Base-by-base conservation (phyloP, 2,888 invertebrate genomes). In the Macaria notata region DNA sequence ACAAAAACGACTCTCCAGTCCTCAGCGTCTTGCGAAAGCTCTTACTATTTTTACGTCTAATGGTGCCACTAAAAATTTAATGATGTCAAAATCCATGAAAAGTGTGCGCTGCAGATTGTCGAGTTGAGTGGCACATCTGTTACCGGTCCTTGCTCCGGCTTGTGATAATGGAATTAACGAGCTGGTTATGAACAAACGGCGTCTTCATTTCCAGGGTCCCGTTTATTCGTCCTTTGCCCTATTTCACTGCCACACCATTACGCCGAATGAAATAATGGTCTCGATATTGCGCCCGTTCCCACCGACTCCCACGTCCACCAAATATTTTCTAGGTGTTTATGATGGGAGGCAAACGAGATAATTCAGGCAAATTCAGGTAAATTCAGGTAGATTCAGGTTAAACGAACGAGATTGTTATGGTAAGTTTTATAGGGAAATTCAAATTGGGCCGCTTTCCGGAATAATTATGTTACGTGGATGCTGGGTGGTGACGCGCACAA, bases 121-220 rank as follows among this genome's bases (percentile, higher is more conserved):
- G 78, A 81, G 79, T 82, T 73, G 78, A 83, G 82, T 76, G 76
- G 82, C 86, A 83, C 89, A 88, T 90, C 89, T 90, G 89, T 86
- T 87, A 83, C 88, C 83, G 78, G 80, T 76, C 76, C 75, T 76
- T 87, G 81, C 80, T 84, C 84, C 83, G 86, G 85, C 84, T 89
- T 86, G 88, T 86, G 82, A 89, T 88, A 88, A 90, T 86, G 82
- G 86, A 89, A 89, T 88, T 88, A 90, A 90, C 88, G 87, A 86
- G 86, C 88, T 89, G 90, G 86, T 90, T 89, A 88, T 88, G 89
- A 88, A 90, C 89, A 87, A 90, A 88, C 87, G 88, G 82, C 83
- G 85, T 88, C 89, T 89, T 88, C 87, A 89, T 88, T 88, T 88
- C 82, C 86, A 89, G 80, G 81, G 81, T 78, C 76, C 79, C 83